Evolutionary conservation across 2,797 vertebrate genomes (phyloP), one percentile per base, ranked within the genome.

Genomic region (Pseudochromis fuscus): DNA sequence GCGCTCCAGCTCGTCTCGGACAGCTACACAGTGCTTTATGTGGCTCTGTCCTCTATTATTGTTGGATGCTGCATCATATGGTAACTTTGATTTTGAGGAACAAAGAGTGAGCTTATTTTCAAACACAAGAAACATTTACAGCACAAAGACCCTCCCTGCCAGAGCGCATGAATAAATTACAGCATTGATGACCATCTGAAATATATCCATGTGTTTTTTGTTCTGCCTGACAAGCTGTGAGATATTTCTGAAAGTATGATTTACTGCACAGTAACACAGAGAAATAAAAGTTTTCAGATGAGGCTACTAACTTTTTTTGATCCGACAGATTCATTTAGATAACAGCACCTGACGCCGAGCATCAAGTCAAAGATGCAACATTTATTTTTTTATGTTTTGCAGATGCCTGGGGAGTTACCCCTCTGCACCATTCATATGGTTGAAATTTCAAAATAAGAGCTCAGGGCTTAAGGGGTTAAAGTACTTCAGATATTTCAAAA

Each of bases 11-110:
- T 49, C 63, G 59, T 72, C 49, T 57, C 16, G 16, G 73, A 57
- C 56, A 52, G 30, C 60, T 57, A 27, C 69, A 28, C 68, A 1
- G 44, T 59, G 77, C 87, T 86, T 82, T 78, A 72, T 57, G 68
- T 71, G 79, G 67, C 57, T 62, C 27, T 67, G 30, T 0, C 37
- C 55, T 69, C 28, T 83, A 55, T 88, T 89, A 67, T 75, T 81
- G 50, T 81, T 90, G 84, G 84, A 65, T 19, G 51, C 61, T 48
- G 56, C 40, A 31, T 88, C 72, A 65, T 64, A 64, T 42, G 25
- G 40, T 28, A 49, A 58, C 75, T 87, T 87, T 82, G 77, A 78
- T 83, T 83, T 42, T 16, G 25, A 42, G 75, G 77, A 86, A 84
- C 81, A 86, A 85, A 88, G 83, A 67, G 15, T 33, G n/a, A 65